phyloP scores from a whole-genome alignment of 1,140 invertebrate species.

The Phymorhynchus buccinoides region DNA sequence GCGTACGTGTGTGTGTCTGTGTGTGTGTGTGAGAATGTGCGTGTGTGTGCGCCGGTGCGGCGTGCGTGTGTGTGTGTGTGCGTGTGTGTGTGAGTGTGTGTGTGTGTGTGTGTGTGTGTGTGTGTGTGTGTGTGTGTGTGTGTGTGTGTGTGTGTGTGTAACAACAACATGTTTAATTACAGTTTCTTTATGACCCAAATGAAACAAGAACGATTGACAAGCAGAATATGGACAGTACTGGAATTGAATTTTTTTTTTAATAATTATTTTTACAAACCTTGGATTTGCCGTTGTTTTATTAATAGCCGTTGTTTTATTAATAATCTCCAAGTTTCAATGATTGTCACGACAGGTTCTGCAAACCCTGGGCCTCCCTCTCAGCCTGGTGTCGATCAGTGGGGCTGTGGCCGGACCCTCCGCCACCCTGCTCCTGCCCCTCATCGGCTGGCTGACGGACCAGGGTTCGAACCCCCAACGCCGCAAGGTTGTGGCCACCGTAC shows the following conservation, averaged over 20 bases:
- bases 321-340: neutral
- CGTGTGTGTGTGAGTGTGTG: neutral
- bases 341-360: constrained; percentile 12
- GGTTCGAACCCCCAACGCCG: constrained; percentile 25
- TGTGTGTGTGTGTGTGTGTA: neutral
- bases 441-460: constrained; percentile 32
- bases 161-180: neutral
- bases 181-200: neutral
- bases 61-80: neutral
- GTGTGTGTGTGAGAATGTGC: too few relatives aligned
- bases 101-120: neutral
- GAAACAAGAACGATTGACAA: neutral
- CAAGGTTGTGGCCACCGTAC: neutral
- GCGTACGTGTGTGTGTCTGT: too few relatives aligned
- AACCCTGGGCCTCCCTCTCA: constrained; percentile 15
- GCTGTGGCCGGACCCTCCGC: neutral
- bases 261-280: neutral
- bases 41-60: neutral
- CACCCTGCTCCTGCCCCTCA: neutral
- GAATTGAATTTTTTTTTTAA: neutral
- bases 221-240: neutral
- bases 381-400: neutral
- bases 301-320: neutral
- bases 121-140: too few relatives aligned
- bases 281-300: neutral